Evolutionary conservation across 1,140 invertebrate species (phyloP).

Genomic region (Drosophila sp.): DNA sequence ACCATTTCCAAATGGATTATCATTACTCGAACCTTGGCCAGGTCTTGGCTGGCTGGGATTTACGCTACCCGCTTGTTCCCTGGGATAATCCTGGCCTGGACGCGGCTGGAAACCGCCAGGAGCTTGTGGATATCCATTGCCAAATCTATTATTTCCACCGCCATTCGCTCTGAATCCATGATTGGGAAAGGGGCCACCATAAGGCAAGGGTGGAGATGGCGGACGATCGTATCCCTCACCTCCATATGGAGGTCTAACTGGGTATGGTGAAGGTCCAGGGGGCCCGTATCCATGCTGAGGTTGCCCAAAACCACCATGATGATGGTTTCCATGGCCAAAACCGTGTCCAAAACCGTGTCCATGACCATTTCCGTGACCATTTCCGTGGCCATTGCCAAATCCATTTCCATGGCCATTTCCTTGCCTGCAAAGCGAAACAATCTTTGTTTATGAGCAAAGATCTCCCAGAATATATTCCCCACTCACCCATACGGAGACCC

Average conservation of each 20-base stretch:
- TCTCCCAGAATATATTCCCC: too few species aligned
- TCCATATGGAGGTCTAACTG: too few species aligned
- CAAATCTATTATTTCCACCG: conserved; percentile 7
- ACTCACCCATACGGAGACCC: background rate
- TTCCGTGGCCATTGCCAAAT: background rate
- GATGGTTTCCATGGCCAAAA: background rate
- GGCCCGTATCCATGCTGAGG: too few species aligned
- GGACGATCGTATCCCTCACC: too few species aligned
- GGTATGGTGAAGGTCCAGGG: too few species aligned
- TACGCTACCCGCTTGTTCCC: background rate
- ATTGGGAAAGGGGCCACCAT: background rate
- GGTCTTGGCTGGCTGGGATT: background rate
- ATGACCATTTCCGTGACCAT: background rate
- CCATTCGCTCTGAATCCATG: background rate
- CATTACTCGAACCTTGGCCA: too few species aligned
- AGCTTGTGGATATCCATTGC: background rate
- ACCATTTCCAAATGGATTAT: too few species aligned
- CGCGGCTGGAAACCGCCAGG: conserved; percentile 5
- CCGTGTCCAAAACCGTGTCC: background rate
- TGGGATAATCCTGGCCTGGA: conserved; percentile 5
- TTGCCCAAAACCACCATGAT: background rate
- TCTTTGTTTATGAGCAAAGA: too few species aligned
- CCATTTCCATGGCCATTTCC: background rate
- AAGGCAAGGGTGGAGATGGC: too few species aligned
- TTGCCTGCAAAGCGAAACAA: too few species aligned